These are phyloP conservation scores for Lampris incognitus DNA, from an alignment of 2,113 vertebrate genomes.

Conservation along the genomic window DNA sequence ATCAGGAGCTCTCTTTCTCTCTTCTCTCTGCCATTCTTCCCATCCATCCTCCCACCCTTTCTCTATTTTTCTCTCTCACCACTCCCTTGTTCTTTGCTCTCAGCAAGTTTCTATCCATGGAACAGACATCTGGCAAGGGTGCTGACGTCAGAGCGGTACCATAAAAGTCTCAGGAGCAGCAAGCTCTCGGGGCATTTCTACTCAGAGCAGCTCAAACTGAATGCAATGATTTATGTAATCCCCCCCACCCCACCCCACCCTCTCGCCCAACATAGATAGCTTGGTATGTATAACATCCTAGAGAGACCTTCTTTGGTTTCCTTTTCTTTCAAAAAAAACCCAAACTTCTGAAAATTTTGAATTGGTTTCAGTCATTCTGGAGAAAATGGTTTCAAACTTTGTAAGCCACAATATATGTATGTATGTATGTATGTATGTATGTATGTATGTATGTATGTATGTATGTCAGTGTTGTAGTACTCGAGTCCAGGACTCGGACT, in stretches of 20 bases:
- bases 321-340: too few species aligned
- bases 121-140: conserved; percentile 44
- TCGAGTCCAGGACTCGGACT: too few species aligned
- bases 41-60: background rate
- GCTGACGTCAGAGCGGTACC: conserved; percentile 39
- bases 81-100: conserved; percentile 23
- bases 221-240: background rate
- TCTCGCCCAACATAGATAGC: conserved; percentile 13
- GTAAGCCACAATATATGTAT: background rate
- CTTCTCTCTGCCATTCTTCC: background rate
- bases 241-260: background rate
- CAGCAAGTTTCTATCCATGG: conserved; percentile 49
- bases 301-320: too few species aligned
- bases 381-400: too few species aligned
- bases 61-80: background rate
- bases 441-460: background rate
- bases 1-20: conserved; percentile 35
- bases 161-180: conserved; percentile 33
- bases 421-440: conserved; percentile 3
- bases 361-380: too few species aligned
- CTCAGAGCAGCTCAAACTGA: conserved; percentile 13
- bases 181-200: conserved; percentile 24
- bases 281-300: background rate
- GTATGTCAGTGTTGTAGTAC: too few species aligned
- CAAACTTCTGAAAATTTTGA: too few species aligned